Percentiles rank a stretch among this genome's conserved stretches.
These are phyloP conservation scores for Drosophila repletoides DNA, from an alignment of 1,140 invertebrate species.

Conservation along the genomic window DNA sequence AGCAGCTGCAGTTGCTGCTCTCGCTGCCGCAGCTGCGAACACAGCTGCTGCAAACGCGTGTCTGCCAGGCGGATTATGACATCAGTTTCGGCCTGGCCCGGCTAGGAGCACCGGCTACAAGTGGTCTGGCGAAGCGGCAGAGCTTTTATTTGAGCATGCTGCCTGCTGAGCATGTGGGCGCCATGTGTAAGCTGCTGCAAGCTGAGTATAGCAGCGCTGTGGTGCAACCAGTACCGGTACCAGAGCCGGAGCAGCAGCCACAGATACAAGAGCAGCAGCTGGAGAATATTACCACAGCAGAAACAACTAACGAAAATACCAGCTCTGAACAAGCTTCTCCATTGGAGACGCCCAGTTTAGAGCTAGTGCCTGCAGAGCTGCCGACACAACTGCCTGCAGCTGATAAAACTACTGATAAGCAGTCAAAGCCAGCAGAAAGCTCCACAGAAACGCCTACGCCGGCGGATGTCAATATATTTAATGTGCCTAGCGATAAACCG, in stretches of 20 bases:
- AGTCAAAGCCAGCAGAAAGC: not conserved
- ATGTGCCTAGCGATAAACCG: constrained; percentile 56
- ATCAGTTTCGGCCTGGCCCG: constrained; percentile 17
- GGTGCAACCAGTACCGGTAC: not conserved
- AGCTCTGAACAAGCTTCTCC: no score
- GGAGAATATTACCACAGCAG: constrained; percentile 36
- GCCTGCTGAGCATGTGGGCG: constrained; percentile 87
- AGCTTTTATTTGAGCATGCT: constrained; percentile 86
- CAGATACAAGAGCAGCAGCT: constrained; percentile 17
- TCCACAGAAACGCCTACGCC: constrained; percentile 16
- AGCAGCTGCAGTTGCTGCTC: constrained; percentile 58
- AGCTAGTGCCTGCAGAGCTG: constrained; percentile 17
- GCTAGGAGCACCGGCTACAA: not conserved
- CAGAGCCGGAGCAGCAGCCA: constrained; percentile 1
- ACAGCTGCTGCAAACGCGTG: constrained; percentile 57
- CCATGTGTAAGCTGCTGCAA: constrained; percentile 85
- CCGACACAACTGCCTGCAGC: not conserved
- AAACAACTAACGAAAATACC: no score
- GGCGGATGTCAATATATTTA: constrained; percentile 75
- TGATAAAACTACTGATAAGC: no score
- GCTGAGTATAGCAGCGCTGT: constrained; percentile 26
- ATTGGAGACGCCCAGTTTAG: constrained; percentile 13
- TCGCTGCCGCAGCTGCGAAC: constrained; percentile 37
- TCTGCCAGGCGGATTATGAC: constrained; percentile 59
- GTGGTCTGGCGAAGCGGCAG: constrained; percentile 57